Evolutionary conservation across 1,140 invertebrate genomes (phyloP).

Genomic region (Heterodera carotae): DNA sequence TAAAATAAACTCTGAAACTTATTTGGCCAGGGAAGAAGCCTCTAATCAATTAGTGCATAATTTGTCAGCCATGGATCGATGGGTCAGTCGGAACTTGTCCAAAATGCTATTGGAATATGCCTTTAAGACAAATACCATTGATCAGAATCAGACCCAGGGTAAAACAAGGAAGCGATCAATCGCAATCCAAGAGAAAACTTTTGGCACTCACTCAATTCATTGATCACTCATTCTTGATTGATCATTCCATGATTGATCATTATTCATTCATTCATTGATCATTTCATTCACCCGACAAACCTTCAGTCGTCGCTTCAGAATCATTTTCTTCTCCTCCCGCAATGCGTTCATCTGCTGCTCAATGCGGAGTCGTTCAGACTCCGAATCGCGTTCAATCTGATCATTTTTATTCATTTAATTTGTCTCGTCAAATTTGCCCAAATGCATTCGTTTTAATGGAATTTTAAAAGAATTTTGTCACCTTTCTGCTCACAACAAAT

Average conservation of each 20-base stretch:
- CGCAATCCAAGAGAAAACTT: too few relatives aligned
- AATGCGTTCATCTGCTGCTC: slow-evolving; percentile 48
- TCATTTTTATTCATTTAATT: slow-evolving; percentile 22
- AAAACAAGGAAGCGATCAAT: too few relatives aligned
- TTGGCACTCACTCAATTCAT: too few relatives aligned
- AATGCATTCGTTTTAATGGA: not conserved
- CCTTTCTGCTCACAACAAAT: slow-evolving; percentile 80
- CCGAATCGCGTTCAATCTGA: slow-evolving; percentile 51
- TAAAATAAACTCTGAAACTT: too few relatives aligned
- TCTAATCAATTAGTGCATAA: too few relatives aligned
- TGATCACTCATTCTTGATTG: too few relatives aligned
- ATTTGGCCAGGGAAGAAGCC: too few relatives aligned
- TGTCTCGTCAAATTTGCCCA: not conserved
- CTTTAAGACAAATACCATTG: too few relatives aligned
- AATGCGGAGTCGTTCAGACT: slow-evolving; percentile 40
- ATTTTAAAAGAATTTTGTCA: slow-evolving; percentile 13
- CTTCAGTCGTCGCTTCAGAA: slow-evolving; percentile 45
- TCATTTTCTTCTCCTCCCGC: slow-evolving; percentile 52
- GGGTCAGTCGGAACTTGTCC: too few relatives aligned
- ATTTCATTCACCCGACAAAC: slow-evolving; percentile 19
- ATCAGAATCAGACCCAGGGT: too few relatives aligned
- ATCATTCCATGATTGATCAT: not conserved
- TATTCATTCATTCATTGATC: not conserved
- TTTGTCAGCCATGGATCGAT: too few relatives aligned
- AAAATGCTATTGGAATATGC: too few relatives aligned